Evolutionary conservation across 1,140 invertebrate genomes (phyloP).

Genomic region (Chelonus insularis): DNA sequence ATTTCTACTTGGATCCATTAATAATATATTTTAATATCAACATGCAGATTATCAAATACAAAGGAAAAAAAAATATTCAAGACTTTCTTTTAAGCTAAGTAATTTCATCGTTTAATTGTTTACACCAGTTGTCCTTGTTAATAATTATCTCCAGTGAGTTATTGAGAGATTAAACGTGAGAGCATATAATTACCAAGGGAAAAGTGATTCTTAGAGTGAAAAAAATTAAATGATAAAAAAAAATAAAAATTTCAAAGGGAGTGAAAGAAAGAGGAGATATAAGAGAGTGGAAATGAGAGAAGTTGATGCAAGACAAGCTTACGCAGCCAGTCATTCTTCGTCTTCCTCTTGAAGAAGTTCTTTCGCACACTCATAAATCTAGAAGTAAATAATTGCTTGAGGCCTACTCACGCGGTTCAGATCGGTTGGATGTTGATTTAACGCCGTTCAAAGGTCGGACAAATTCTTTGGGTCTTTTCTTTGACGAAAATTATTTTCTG

Average conservation of each 20-base stretch:
- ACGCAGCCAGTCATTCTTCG: conserved; percentile 7
- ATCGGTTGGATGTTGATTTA: conserved; percentile 55
- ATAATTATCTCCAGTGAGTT: no score
- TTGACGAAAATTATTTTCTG: conserved; percentile 5
- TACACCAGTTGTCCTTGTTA: no score
- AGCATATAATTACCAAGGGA: no score
- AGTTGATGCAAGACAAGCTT: conserved; percentile 15
- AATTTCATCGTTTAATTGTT: no score
- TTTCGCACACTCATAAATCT: conserved; percentile 57
- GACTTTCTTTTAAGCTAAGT: no score
- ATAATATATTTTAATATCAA: no score
- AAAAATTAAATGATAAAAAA: conserved; percentile 11
- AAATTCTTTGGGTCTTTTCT: conserved; percentile 30
- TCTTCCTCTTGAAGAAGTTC: neutral
- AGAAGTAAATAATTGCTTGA: conserved; percentile 56
- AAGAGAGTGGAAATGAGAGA: conserved; percentile 4
- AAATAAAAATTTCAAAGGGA: neutral
- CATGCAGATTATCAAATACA: no score
- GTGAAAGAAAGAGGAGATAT: conserved; percentile 21
- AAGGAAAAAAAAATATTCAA: no score
- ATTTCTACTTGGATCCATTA: no score
- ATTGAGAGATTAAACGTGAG: no score
- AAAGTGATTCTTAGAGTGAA: no score
- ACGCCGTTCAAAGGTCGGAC: conserved; percentile 49
- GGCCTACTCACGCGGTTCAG: conserved; percentile 32